Evolutionary conservation across 30 jellyfish, hydroid and myxozoan genomes (phyloP).

Genomic region (Rhopilema esculentum): DNA sequence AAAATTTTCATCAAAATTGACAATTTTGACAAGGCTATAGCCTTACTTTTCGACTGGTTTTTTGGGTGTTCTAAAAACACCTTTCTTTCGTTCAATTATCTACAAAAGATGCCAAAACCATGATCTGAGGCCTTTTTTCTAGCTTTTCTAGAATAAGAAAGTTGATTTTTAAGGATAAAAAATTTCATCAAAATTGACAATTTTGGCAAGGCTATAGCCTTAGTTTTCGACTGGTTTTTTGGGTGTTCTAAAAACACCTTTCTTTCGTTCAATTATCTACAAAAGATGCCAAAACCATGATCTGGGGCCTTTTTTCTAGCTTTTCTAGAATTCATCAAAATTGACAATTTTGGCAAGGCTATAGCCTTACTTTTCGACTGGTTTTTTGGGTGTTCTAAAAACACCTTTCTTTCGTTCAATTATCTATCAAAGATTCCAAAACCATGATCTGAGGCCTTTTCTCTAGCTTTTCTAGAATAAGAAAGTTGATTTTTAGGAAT

Average conservation of each 20-base stretch:
- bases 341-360: not conserved
- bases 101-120: not conserved
- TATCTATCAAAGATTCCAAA: not conserved
- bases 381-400: not conserved
- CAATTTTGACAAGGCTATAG: not conserved
- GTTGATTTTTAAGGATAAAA: too few species aligned
- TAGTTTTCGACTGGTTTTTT: not conserved
- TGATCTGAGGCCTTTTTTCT: too few species aligned
- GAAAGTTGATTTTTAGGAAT: too few species aligned
- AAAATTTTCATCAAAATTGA: not conserved
- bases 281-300: too few species aligned
- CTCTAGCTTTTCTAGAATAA: too few species aligned
- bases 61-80: not conserved
- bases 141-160: too few species aligned
- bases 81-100: not conserved
- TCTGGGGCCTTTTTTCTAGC: not conserved
- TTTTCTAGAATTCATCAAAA: not conserved
- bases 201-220: not conserved
- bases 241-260: not conserved
- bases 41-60: not conserved
- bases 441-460: too few species aligned
- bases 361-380: not conserved
- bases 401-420: not conserved
- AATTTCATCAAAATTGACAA: not conserved
- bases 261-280: too few species aligned